Base-by-base conservation (phyloP, 2,797 vertebrate genomes). In the Propithecus perrieri region DNA sequence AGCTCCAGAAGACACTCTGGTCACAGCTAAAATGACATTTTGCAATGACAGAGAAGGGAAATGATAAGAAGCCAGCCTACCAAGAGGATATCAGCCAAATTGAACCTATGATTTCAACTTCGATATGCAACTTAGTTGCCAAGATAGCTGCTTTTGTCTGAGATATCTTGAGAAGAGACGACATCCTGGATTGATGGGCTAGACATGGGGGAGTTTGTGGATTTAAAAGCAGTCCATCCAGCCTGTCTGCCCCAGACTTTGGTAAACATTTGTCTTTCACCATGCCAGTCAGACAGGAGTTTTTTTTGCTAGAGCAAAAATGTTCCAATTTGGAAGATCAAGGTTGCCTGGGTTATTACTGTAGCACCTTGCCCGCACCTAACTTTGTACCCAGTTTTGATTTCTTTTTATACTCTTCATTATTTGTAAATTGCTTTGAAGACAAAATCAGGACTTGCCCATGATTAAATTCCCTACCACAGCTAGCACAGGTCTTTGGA, bases 161-260 rank as follows among this genome's bases (percentile, higher is more conserved):
- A 28, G 86, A 61, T 96, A 93, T 94, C 96, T 95, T 87, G 89
- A 84, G 72, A 96, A 96, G 86, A 96, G 96, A 91, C 13, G 86
- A 2, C 78, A 50, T 90, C 65, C 81, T 87, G 89, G 76, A 96
- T 93, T 96, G 86, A 97, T 95, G 94, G 89, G 35, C 80, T 43
- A 92, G 93, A 97, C 17, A 0, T 2, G 28, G 57, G 38, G 86
- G 53, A 69, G 92, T 43, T 26, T 78, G 86, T 85, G 93, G 75
- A 88, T 93, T 91, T 93, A 88, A 96, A 89, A 96, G 71, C 91
- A 93, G 86, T 9, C 79, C 74, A 15, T 61, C 48, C 91, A 69
- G 83, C 41, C 89, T 78, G 59, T 96, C 95, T 91, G 87, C 59
- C 91, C 89, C 69, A 94, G 91, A 80, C 71, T 84, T 88, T 15